phyloP scores from a whole-genome alignment of 2,113 vertebrate genomes.

The Cisticola juncidis region DNA sequence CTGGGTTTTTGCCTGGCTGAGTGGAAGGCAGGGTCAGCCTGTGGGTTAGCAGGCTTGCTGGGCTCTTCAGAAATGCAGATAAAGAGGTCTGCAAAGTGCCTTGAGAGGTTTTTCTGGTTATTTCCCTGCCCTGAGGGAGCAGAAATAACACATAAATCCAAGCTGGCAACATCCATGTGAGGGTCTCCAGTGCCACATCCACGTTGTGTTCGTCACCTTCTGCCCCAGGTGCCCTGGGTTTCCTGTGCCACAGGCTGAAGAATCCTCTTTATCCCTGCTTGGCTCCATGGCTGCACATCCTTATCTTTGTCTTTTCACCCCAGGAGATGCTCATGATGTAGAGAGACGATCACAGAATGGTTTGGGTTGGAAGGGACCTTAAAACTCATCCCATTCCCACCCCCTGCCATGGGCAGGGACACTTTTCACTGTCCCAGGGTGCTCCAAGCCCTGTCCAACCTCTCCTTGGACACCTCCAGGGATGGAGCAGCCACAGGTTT shows the following conservation, averaged over 20 bases:
- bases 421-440: fast-evolving
- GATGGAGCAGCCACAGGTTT: too few species aligned
- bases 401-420: background rate
- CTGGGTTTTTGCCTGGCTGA: background rate
- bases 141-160: background rate
- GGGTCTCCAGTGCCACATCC: background rate
- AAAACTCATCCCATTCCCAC: fast-evolving
- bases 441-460: fast-evolving
- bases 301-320: background rate
- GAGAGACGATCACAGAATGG: background rate
- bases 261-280: background rate
- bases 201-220: fast-evolving
- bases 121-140: background rate
- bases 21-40: background rate
- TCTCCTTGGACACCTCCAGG: background rate
- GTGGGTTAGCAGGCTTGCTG: background rate
- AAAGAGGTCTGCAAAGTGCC: background rate
- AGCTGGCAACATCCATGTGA: background rate
- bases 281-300: background rate
- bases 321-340: fast-evolving
- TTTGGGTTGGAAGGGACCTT: background rate
- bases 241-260: background rate
- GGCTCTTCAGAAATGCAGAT: background rate
- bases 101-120: background rate
- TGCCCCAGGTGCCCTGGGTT: background rate